Evolutionary conservation across 2,888 invertebrate species (phyloP).

Genomic region (Dasysyrphus albostriatus): DNA sequence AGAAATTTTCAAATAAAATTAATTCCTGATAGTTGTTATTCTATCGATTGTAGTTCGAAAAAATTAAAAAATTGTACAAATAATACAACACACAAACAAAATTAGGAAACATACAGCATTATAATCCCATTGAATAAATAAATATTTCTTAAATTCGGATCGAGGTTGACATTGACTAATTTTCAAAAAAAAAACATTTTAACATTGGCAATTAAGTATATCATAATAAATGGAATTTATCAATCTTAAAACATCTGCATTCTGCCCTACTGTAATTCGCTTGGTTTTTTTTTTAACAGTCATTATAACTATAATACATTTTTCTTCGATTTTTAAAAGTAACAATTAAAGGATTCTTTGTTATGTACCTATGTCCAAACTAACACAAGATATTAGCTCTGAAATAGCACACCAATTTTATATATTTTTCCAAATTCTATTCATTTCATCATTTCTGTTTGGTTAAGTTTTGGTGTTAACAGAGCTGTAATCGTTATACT

Average conservation of each 20-base stretch:
- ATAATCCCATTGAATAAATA: slow-evolving; percentile 4
- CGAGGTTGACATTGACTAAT: slow-evolving; percentile 23
- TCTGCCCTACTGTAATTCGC: background rate
- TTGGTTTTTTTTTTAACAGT: slow-evolving; percentile 9
- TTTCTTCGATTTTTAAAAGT: background rate
- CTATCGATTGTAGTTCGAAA: background rate
- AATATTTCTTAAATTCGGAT: background rate
- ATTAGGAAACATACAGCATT: slow-evolving; percentile 6
- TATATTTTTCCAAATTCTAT: background rate
- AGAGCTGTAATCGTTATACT: background rate
- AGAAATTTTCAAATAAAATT: slow-evolving; percentile 77
- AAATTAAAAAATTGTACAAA: slow-evolving; percentile 13
- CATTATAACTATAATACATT: slow-evolving; percentile 1
- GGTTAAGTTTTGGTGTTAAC: background rate
- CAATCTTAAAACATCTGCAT: slow-evolving; percentile 11
- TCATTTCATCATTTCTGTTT: slow-evolving; percentile 14
- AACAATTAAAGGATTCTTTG: background rate
- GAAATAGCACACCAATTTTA: background rate
- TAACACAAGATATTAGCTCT: slow-evolving; percentile 9
- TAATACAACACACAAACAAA: slow-evolving; percentile 5
- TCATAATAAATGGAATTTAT: slow-evolving; percentile 17
- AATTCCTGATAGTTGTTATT: background rate
- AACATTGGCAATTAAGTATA: slow-evolving; percentile 5
- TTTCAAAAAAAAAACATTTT: slow-evolving; percentile 26
- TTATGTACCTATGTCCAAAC: slow-evolving; percentile 14